Base-by-base conservation (phyloP, 2,888 invertebrate species). In the Chymomyza fuscimana region DNA sequence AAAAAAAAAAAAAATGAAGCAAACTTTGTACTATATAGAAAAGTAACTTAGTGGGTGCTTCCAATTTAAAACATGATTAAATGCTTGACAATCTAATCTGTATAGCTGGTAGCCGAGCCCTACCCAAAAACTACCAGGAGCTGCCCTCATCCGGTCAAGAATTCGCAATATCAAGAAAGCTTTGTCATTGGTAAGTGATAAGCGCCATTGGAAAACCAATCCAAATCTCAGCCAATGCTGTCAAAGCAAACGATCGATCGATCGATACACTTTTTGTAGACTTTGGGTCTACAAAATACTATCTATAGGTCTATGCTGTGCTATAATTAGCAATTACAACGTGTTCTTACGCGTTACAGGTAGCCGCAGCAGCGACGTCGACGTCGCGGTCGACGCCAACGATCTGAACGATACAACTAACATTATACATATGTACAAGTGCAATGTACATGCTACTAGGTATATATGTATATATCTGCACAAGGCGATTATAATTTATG, bases 351-450 rank as follows among this genome's bases (percentile, higher is more conserved):
- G 40, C 10, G 12, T 46, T 46, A 46, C 68, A 60, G 50, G 46
- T 60, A 19, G 59, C 69, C 22, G 25, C 56, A 22, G 40, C 70
- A 67, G 19, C 61, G 59, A 64, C 59, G 40, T 59, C 70, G 56
- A 62, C 60, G 62, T 58, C 32, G 50, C 29, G n/a, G 46, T 5
- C 51, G 40, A 59, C 15, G 25, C 52, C 61, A 60, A 60, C 36
- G 15, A 58, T 9, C 12, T 58, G 15, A 25, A 16, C 29, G 29
- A 58, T 22, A 25, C 29, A 58, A 12, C 15, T 22, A 25, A 29
- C 19, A 58, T 22, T 25, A 12, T 25, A 58, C 22, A 56, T 56
- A 56, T 56, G 22, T 56, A 22, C 10, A 25, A 25, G 22, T 56
- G 1, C 10, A 25, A 25, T 25, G 25, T 25, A 25, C 25, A 25